Conservation (phyloP, 2,113 vertebrate species). For the Mesembrinibis cayennensis region DNA sequence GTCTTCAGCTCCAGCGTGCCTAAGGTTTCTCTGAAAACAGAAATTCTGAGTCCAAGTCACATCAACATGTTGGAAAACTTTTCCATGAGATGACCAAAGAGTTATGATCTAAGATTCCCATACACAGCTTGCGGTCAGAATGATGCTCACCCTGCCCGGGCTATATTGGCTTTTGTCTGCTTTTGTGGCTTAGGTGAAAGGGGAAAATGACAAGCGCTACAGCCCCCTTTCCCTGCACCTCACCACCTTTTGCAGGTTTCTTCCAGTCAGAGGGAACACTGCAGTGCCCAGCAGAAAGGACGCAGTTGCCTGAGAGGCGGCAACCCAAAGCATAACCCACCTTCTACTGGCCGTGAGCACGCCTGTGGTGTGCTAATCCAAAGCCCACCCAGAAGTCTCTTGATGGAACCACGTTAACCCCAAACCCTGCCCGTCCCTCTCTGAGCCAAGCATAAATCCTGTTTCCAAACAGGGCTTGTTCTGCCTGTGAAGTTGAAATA, state of each 20-base stretch:
- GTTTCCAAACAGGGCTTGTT: background rate
- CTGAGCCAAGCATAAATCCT: background rate
- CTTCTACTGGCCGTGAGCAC: background rate
- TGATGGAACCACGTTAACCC: background rate
- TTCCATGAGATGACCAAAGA: background rate
- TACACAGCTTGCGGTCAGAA: background rate
- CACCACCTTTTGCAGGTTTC: background rate
- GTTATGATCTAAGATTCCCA: background rate
- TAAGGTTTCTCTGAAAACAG: background rate
- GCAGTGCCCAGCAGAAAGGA: background rate
- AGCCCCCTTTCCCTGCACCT: background rate
- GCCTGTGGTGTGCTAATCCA: background rate
- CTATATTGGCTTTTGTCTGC: background rate
- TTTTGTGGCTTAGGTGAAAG: background rate
- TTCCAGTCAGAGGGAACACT: background rate
- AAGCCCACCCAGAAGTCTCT: background rate
- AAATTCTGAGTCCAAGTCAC: background rate
- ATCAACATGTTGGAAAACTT: background rate
- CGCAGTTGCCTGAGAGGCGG: background rate
- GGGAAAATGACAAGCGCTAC: rapidly evolving
- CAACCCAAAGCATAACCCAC: background rate
- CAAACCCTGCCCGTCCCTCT: background rate
- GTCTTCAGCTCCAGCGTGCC: background rate
- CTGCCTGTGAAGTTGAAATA: rapidly evolving
- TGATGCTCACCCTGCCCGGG: background rate